Percentiles rank a stretch among this genome's conserved stretches.
Conservation (phyloP, 92 coral and sea anemone genomes). For the Paramuricea clavata region DNA sequence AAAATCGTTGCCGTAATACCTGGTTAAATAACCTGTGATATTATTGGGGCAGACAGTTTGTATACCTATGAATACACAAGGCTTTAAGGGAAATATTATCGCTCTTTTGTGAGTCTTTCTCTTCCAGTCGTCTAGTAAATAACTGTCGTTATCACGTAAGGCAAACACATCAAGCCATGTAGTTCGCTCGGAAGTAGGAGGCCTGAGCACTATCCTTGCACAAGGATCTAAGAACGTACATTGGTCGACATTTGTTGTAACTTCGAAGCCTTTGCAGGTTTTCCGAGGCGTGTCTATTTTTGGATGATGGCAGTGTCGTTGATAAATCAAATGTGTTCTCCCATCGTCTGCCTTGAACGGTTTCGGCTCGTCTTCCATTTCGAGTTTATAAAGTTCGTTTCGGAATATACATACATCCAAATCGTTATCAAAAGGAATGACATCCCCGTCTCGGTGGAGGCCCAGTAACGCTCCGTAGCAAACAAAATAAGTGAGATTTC, state of each 20-base stretch:
- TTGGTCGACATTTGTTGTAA: not conserved
- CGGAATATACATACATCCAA: conserved; percentile 5
- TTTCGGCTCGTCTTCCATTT: not conserved
- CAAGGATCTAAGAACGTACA: conserved; percentile 3
- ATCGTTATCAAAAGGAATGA: not conserved
- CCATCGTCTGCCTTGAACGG: conserved; percentile 7
- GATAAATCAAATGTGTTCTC: not conserved
- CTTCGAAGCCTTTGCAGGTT: not conserved
- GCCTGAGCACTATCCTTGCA: not conserved
- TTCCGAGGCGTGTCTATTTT: not conserved
- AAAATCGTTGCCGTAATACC: conserved; percentile 14
- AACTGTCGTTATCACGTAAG: not conserved
- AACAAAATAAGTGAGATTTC: not conserved
- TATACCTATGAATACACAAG: conserved; percentile 20
- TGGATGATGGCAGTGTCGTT: not conserved
- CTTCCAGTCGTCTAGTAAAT: not conserved
- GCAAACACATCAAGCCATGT: not conserved
- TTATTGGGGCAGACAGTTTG: conserved; percentile 15
- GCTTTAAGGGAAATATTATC: conserved; percentile 16
- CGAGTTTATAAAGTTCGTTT: not conserved
- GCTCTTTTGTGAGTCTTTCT: not conserved
- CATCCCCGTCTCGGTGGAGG: conserved; percentile 4
- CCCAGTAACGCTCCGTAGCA: conserved; percentile 2
- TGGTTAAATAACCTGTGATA: not conserved
- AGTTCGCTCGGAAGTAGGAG: not conserved